Conservation (phyloP, 2,888 invertebrate genomes). For the Yponomeuta plumbellus region DNA sequence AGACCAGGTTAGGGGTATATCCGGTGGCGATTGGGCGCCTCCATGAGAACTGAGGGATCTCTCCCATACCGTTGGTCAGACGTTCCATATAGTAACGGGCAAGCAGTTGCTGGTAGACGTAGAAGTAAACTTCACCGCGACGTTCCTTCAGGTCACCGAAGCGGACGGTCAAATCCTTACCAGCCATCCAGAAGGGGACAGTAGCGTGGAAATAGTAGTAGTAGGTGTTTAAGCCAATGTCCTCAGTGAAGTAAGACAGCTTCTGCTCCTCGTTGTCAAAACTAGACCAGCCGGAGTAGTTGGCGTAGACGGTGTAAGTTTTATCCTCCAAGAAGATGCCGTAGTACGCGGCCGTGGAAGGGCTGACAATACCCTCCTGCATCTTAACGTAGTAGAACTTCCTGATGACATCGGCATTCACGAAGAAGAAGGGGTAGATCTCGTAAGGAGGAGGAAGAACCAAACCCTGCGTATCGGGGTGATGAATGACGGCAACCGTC, state of each 20-base stretch:
- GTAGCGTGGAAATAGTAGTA: slow-evolving; percentile 80
- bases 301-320: slow-evolving; percentile 71
- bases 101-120: slow-evolving; percentile 80
- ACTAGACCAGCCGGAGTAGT: slow-evolving; percentile 72
- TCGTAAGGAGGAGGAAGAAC: slow-evolving; percentile 82
- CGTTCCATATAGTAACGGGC: slow-evolving; percentile 84
- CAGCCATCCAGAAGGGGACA: slow-evolving; percentile 79
- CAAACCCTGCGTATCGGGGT: slow-evolving; percentile 73
- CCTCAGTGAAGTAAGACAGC: slow-evolving; percentile 82
- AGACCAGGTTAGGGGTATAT: slow-evolving; percentile 65
- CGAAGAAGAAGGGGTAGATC: slow-evolving; percentile 79
- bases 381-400: slow-evolving; percentile 61
- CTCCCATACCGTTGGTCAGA: slow-evolving; percentile 78
- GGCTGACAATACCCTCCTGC: slow-evolving; percentile 42
- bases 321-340: slow-evolving; percentile 59
- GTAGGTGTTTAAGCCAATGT: slow-evolving; percentile 80
- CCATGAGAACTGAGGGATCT: slow-evolving; percentile 72
- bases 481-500: slow-evolving; percentile 76
- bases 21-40: slow-evolving; percentile 56
- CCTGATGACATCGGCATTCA: slow-evolving; percentile 73
- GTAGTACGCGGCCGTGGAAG: slow-evolving; percentile 44
- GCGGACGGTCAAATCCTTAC: slow-evolving; percentile 53
- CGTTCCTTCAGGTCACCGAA: slow-evolving; percentile 58
- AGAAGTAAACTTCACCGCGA: slow-evolving; percentile 81
- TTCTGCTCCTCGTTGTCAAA: slow-evolving; percentile 76